Base-by-base conservation (phyloP, 2,797 vertebrate genomes). In the Diglossa cyanea region DNA sequence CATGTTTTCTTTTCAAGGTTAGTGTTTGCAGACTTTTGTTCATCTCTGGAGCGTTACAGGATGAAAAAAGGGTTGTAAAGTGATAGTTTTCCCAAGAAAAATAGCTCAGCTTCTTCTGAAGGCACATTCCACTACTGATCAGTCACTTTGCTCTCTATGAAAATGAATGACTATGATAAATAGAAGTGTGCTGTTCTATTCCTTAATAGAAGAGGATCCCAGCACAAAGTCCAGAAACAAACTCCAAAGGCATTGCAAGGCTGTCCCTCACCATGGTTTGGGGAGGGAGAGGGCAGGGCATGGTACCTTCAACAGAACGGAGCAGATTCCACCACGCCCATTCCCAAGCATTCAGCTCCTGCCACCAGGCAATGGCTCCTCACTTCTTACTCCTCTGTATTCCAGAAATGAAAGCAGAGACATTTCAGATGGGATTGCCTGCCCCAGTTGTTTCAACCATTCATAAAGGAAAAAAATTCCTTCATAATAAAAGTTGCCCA, bases 301-400 rank as follows among this genome's bases (percentile, higher is more conserved):
- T 1, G 0, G 21, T 30, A 51, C 18, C 25, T 44, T 30, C 44
- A 66, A 17, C 17, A 47, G 44, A 24, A 77, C 39, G 45, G 14
- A 40, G 76, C 33, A 39, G 17, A 67, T 31, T 39, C 25, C 39
- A 35, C 33, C 7, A 13, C 0, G 5, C 9, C 33, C 33, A 39
- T n/a, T 75, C 75, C 39, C 9, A 7, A 83, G 61, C 13, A 61
- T 5, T 40, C 55, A 72, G 21, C 60, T 92, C n/a, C 44, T 65
- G 42, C 21, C 39, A 63, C 31, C 53, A 83, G 60, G 82, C 40
- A 90, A 33, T n/a, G 37, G 5, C 45, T 72, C 39, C 30, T 67
- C 0, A 0, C 30, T 66, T 65, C 75, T 60, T 12, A n/a, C 40
- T 60, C 40, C 61, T 70, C 45, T 4, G 0, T 24, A 24, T 18